phyloP scores from a whole-genome alignment of 2,888 invertebrate genomes.

The Timandra comae region DNA sequence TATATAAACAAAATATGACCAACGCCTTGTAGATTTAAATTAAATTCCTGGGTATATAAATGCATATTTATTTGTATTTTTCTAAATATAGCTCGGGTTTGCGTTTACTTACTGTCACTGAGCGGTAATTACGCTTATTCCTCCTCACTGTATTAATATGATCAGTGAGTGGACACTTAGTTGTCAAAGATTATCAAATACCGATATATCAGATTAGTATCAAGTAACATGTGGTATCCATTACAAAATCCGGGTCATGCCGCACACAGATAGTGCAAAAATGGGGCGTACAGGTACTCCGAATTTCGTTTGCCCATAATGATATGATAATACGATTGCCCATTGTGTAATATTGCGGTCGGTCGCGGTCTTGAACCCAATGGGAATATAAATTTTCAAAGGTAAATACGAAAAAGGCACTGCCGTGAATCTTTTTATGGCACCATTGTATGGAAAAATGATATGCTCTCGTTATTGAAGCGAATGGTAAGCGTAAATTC shows the following conservation, averaged over 20 bases:
- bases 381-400: slow-evolving; percentile 69
- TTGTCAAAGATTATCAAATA: too few relatives aligned
- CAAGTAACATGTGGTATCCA: too few relatives aligned
- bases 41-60: too few relatives aligned
- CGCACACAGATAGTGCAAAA: slow-evolving; percentile 11
- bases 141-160: too few relatives aligned
- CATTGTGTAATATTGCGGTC: slow-evolving; percentile 65
- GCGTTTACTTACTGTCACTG: too few relatives aligned
- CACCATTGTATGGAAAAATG: slow-evolving; percentile 54
- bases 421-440: slow-evolving; percentile 59
- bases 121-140: too few relatives aligned
- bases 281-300: slow-evolving; percentile 14
- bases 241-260: slow-evolving; percentile 12
- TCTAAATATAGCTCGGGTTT: too few relatives aligned
- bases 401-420: slow-evolving; percentile 65
- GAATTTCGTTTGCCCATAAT: slow-evolving; percentile 40
- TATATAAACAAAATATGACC: too few relatives aligned
- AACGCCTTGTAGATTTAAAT: too few relatives aligned
- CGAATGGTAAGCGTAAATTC: slow-evolving; percentile 39
- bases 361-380: slow-evolving; percentile 53
- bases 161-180: too few relatives aligned
- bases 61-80: too few relatives aligned
- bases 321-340: slow-evolving; percentile 71
- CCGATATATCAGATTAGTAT: too few relatives aligned
- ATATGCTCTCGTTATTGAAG: slow-evolving; percentile 45